These are phyloP conservation scores for Manis pentadactyla DNA, from an alignment of 2,797 vertebrate species.

Conservation along the genomic window DNA sequence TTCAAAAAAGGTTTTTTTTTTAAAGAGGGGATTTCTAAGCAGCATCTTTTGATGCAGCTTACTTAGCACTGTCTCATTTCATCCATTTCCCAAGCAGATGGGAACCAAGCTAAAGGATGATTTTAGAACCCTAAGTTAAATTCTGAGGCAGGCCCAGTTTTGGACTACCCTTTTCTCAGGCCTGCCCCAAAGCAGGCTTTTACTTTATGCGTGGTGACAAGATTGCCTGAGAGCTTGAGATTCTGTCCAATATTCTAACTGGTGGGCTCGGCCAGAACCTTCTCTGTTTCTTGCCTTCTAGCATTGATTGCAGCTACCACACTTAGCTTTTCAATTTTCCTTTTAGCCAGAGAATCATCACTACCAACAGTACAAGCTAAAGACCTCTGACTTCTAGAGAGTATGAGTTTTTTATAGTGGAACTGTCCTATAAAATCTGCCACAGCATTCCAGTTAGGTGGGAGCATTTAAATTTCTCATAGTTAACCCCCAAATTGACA, in stretches of 20 bases:
- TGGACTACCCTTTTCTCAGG: neutral
- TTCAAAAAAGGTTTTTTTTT: neutral
- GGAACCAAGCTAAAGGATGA: neutral
- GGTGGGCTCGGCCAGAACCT: neutral
- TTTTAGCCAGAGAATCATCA: neutral
- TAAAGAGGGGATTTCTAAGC: neutral
- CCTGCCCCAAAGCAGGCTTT: neutral
- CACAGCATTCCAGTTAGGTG: neutral
- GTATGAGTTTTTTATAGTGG: neutral
- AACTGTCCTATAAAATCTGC: neutral
- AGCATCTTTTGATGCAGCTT: neutral
- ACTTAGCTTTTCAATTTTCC: neutral
- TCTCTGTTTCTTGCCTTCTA: neutral
- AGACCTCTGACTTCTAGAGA: neutral
- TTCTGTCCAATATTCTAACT: neutral
- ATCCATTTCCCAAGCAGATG: neutral
- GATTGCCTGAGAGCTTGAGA: neutral
- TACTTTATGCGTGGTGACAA: neutral
- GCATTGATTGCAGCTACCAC: neutral
- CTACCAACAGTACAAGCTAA: neutral
- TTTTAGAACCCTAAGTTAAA: neutral
- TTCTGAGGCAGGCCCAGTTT: neutral
- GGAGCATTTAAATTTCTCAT: neutral
- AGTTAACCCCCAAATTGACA: neutral
- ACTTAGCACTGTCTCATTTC: neutral